These are phyloP conservation scores for Schizothorax lantsangensis DNA, from an alignment of 2,797 vertebrate genomes.

Conservation along the genomic window DNA sequence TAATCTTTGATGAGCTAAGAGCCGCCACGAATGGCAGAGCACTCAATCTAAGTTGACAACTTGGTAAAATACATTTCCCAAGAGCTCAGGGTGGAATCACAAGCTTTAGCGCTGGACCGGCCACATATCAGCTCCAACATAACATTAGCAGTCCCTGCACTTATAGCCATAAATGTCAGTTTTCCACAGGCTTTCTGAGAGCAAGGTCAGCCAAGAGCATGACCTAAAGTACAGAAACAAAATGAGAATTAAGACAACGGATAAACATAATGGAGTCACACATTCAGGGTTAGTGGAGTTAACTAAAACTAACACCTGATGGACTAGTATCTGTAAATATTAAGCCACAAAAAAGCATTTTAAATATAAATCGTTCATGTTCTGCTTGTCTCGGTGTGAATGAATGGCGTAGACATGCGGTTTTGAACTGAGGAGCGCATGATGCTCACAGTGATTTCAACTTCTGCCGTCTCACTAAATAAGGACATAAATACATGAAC, in stretches of 20 bases:
- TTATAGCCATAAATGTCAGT: constrained; percentile 26
- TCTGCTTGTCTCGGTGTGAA: too few species aligned
- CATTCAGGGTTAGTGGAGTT: background rate
- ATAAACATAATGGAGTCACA: constrained; percentile 13
- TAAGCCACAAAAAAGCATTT: too few species aligned
- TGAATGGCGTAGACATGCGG: too few species aligned
- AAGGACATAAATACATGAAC: too few species aligned
- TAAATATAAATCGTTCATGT: too few species aligned
- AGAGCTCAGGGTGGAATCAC: constrained; percentile 38
- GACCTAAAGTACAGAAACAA: constrained; percentile 17
- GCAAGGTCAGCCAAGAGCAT: background rate
- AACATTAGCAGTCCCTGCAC: constrained; percentile 21
- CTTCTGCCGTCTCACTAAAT: too few species aligned
- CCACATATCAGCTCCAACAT: constrained; percentile 33
- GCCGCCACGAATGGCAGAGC: constrained; percentile 36
- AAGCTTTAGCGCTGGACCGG: background rate
- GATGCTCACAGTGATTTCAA: too few species aligned
- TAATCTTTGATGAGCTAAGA: constrained; percentile 54
- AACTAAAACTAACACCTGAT: background rate
- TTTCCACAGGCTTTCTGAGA: constrained; percentile 18
- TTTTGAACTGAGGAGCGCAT: too few species aligned
- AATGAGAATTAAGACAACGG: constrained; percentile 8
- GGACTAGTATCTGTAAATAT: too few species aligned
- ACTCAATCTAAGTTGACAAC: constrained; percentile 58
- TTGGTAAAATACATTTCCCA: constrained; percentile 47